Percentiles rank a stretch among this genome's conserved stretches.
These are phyloP conservation scores for Trissoscelio sp. DNA, from an alignment of 2,888 invertebrate genomes.

Conservation along the genomic window DNA sequence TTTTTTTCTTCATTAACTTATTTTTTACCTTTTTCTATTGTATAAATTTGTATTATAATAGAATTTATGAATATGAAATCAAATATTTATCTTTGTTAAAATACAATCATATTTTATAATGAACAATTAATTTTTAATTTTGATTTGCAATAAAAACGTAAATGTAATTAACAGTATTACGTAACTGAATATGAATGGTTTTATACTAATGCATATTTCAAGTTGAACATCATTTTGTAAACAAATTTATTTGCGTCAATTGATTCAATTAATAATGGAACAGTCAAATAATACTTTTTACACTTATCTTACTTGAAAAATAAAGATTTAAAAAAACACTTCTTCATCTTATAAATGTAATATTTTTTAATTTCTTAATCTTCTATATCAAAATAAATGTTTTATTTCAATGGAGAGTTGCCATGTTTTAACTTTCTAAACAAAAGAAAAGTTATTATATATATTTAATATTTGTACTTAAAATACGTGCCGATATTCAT, in stretches of 20 bases:
- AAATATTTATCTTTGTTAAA: not conserved
- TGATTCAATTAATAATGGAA: slow-evolving; percentile 25
- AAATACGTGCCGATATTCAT: not conserved
- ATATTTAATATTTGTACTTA: not conserved
- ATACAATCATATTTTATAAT: not conserved
- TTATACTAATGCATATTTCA: not conserved
- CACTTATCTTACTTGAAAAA: not conserved
- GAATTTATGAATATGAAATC: no score
- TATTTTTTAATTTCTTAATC: no score
- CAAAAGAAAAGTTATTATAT: no score
- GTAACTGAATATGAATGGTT: not conserved
- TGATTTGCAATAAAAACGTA: not conserved
- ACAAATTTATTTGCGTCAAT: slow-evolving; percentile 22
- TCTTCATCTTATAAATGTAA: not conserved
- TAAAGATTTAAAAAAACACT: not conserved
- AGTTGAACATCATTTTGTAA: slow-evolving; percentile 7
- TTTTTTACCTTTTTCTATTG: no score
- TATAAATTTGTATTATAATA: no score
- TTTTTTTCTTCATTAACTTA: not conserved
- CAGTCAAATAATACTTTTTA: not conserved
- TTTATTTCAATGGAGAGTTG: no score
- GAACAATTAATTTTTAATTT: not conserved
- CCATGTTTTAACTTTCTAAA: no score
- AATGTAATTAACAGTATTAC: not conserved
- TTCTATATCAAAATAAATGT: no score